These are phyloP conservation scores for Cardinalis cardinalis DNA, from an alignment of 2,113 vertebrate species.

Conservation along the genomic window DNA sequence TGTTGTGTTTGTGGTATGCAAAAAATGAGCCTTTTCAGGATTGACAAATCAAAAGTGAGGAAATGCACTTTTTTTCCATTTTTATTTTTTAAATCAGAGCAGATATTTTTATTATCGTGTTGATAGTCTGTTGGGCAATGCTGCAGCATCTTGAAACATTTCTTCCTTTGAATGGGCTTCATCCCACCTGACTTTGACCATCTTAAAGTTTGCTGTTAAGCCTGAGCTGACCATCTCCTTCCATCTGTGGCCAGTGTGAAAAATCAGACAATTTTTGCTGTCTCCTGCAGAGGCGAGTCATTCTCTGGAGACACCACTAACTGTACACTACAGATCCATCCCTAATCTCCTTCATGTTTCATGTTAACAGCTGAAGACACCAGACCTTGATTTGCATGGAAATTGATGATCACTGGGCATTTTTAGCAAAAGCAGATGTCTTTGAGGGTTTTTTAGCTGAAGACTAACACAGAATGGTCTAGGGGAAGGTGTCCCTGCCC, in stretches of 20 bases:
- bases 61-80: neutral
- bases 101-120: neutral
- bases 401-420: neutral
- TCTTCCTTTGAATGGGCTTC: neutral
- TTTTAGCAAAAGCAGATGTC: neutral
- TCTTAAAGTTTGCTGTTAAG: neutral
- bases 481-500: neutral
- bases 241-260: neutral
- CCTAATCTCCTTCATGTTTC: neutral
- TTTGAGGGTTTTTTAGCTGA: neutral
- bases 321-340: neutral
- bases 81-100: neutral
- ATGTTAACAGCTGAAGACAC: neutral
- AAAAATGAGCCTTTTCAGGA: neutral
- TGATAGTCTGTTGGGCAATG: accelerated
- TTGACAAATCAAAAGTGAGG: neutral
- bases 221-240: neutral
- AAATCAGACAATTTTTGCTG: neutral
- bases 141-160: neutral
- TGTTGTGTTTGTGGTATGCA: neutral
- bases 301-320: neutral
- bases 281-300: neutral
- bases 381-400: neutral
- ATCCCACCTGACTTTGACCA: neutral
- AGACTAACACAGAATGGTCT: neutral